A percentile compares a stretch with the other conserved stretches of the same genome.
Evolutionary conservation across 1,140 invertebrate genomes (phyloP).

Genomic region (Araneus ventricosus): DNA sequence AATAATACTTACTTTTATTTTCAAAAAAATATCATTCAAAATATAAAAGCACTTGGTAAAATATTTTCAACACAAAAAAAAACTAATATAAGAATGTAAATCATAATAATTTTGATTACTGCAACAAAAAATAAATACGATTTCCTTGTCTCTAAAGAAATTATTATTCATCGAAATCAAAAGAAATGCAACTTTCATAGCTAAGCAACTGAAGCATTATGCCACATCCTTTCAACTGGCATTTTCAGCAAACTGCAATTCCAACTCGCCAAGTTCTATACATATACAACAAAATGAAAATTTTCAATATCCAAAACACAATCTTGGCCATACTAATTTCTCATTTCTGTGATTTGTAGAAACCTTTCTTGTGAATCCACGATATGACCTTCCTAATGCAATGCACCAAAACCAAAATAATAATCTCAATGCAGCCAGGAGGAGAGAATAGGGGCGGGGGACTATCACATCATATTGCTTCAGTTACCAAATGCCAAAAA

Average conservation of each 20-base stretch:
- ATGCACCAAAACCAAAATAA: too few species aligned
- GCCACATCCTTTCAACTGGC: background rate
- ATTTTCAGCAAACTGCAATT: background rate
- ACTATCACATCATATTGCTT: conserved; percentile 5
- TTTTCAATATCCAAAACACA: too few species aligned
- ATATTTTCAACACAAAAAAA: background rate
- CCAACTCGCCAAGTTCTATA: background rate
- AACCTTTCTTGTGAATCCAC: too few species aligned
- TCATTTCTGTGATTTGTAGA: too few species aligned
- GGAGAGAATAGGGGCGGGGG: background rate
- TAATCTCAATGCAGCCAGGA: background rate
- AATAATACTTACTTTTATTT: background rate
- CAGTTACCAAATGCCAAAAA: background rate
- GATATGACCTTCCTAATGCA: too few species aligned
- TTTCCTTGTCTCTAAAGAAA: background rate
- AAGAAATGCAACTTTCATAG: background rate
- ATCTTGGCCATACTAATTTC: too few species aligned
- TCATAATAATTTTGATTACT: background rate
- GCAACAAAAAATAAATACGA: background rate
- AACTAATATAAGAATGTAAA: background rate
- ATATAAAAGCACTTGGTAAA: too few species aligned
- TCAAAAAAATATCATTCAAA: background rate
- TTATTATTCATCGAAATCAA: background rate
- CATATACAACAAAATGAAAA: too few species aligned
- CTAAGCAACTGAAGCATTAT: conserved; percentile 53